Conservation (phyloP, 2,888 invertebrate genomes). For the Ariolimax columbianus region DNA sequence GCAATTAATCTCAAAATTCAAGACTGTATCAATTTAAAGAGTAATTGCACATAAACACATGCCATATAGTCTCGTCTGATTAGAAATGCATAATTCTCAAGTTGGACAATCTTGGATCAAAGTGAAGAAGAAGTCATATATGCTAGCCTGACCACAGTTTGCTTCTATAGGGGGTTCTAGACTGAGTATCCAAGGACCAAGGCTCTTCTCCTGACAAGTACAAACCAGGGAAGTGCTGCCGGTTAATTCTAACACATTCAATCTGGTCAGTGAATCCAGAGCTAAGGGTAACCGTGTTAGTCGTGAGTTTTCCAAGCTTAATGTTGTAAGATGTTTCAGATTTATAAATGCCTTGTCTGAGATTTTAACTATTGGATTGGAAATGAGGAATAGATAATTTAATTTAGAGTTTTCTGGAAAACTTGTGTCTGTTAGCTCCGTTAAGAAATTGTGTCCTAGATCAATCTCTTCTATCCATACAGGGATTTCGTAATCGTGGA, state of each 20-base stretch:
- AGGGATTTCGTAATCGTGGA: not conserved
- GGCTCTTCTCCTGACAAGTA: not conserved
- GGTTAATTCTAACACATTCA: not conserved
- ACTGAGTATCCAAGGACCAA: not conserved
- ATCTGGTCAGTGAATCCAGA: not conserved
- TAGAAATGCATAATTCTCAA: not conserved
- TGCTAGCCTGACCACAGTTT: not conserved
- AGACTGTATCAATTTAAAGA: no score
- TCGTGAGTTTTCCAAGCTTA: not conserved
- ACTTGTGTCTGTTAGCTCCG: not conserved
- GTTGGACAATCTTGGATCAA: not conserved
- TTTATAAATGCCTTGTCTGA: not conserved
- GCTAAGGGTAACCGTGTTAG: slow-evolving; percentile 4
- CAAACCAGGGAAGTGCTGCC: not conserved
- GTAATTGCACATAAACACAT: no score
- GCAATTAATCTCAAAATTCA: no score
- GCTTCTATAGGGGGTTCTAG: not conserved
- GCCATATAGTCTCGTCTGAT: no score
- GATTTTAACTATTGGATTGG: not conserved
- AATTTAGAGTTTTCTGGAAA: not conserved
- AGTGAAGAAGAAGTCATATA: not conserved
- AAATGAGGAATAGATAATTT: not conserved
- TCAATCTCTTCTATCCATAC: not conserved
- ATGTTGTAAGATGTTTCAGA: not conserved
- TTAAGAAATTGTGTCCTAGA: not conserved